phyloP scores from a whole-genome alignment of 1,140 invertebrate species.

The Lepidurus arcticus region DNA sequence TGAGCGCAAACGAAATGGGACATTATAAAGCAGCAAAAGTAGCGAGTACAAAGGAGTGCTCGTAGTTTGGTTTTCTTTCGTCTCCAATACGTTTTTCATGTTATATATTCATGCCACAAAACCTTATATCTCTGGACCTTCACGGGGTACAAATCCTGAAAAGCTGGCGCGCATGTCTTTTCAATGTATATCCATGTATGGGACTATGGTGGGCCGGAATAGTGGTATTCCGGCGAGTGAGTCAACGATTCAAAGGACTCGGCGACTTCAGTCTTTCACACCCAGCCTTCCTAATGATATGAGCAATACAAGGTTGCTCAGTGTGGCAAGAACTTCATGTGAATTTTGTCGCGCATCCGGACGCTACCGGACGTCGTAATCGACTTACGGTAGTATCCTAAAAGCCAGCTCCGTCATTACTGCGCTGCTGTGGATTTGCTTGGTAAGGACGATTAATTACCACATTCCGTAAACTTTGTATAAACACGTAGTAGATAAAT shows the following conservation, averaged over 20 bases:
- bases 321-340: constrained; percentile 1
- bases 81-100: background rate
- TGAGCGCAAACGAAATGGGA: too few species aligned
- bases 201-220: background rate
- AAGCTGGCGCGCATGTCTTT: background rate
- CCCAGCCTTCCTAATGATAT: constrained; percentile 15
- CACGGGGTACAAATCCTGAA: background rate
- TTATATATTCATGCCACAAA: background rate
- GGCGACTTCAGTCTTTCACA: background rate
- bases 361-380: background rate
- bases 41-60: too few species aligned
- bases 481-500: background rate
- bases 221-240: background rate
- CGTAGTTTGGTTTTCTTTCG: background rate
- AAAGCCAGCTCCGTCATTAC: background rate
- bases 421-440: background rate
- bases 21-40: too few species aligned
- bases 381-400: background rate
- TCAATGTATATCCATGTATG: background rate
- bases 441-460: constrained; percentile 9
- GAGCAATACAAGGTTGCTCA: constrained; percentile 12
- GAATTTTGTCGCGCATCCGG: constrained; percentile 7
- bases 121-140: background rate
- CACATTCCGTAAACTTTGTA: background rate
- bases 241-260: constrained; percentile 7